Evolutionary conservation across 2,113 vertebrate species (phyloP).

Genomic region (Microtus oregoni): DNA sequence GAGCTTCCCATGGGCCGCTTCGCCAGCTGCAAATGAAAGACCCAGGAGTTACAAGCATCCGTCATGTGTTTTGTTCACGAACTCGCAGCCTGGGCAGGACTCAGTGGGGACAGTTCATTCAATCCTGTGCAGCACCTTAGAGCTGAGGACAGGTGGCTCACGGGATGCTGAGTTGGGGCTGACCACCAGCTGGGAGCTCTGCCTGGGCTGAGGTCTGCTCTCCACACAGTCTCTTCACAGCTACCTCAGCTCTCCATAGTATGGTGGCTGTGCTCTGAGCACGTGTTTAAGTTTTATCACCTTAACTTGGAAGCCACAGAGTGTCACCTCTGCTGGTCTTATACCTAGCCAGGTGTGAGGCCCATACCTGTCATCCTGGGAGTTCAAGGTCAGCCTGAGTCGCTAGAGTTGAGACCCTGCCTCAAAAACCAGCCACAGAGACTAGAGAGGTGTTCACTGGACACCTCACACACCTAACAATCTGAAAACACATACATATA

Average conservation of each 20-base stretch:
- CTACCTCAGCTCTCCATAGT: neutral
- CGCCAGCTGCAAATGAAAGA: neutral
- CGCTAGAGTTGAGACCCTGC: too few species aligned
- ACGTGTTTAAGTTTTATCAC: neutral
- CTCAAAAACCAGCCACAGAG: neutral
- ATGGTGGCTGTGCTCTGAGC: neutral
- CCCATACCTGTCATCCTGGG: neutral
- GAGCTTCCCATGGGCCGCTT: neutral
- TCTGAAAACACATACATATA: neutral
- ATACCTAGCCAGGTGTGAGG: neutral
- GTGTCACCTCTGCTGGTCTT: neutral
- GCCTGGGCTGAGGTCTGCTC: neutral
- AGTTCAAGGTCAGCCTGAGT: neutral
- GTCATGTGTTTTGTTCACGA: neutral
- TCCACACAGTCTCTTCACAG: fast-evolving
- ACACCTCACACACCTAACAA: neutral
- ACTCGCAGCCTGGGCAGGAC: neutral
- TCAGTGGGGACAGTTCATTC: neutral
- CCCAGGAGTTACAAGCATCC: neutral
- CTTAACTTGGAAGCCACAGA: neutral
- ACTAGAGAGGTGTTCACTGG: neutral
- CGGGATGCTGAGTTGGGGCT: fast-evolving
- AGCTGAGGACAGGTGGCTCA: neutral
- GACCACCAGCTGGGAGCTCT: neutral
- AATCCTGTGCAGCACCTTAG: neutral